Evolutionary conservation across 2,888 invertebrate species (phyloP).

Genomic region (Apantesis nais): DNA sequence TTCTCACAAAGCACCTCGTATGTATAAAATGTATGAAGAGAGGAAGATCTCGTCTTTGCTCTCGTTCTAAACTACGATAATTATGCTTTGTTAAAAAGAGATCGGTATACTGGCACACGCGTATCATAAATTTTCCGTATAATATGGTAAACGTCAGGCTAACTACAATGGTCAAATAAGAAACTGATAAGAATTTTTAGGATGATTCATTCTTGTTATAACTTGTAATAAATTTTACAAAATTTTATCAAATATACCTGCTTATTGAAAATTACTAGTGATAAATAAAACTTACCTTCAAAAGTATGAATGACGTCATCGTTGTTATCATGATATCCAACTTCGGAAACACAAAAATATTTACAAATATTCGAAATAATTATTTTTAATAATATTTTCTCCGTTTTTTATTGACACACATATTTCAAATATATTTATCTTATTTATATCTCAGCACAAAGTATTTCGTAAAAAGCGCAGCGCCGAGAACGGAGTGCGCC

Average conservation of each 20-base stretch:
- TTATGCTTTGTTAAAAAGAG: slow-evolving; percentile 57
- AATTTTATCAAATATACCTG: slow-evolving; percentile 29
- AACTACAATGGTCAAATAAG: slow-evolving; percentile 73
- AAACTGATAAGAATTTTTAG: slow-evolving; percentile 71
- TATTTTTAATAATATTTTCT: slow-evolving; percentile 58
- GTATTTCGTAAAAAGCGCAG: slow-evolving; percentile 62
- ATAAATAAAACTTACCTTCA: slow-evolving; percentile 72
- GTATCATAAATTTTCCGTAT: slow-evolving; percentile 47
- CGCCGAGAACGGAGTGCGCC: slow-evolving; percentile 74
- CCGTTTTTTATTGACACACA: slow-evolving; percentile 62
- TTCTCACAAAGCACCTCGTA: slow-evolving; percentile 62
- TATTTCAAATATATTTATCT: slow-evolving; percentile 56
- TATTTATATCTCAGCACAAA: slow-evolving; percentile 58
- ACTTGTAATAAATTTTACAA: slow-evolving; percentile 34
- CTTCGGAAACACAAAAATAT: slow-evolving; percentile 74
- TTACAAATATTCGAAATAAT: slow-evolving; percentile 57
- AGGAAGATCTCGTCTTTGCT: slow-evolving; percentile 14
- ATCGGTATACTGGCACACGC: slow-evolving; percentile 37
- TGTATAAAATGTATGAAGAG: slow-evolving; percentile 29
- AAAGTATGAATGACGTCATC: slow-evolving; percentile 85
- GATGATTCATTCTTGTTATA: slow-evolving; percentile 59
- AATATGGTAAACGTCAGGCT: slow-evolving; percentile 72
- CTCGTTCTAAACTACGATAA: slow-evolving; percentile 28
- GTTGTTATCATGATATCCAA: slow-evolving; percentile 85
- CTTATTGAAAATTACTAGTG: slow-evolving; percentile 23